These are phyloP conservation scores for Elysia crispata DNA, from an alignment of 2,888 invertebrate genomes.

Conservation along the genomic window DNA sequence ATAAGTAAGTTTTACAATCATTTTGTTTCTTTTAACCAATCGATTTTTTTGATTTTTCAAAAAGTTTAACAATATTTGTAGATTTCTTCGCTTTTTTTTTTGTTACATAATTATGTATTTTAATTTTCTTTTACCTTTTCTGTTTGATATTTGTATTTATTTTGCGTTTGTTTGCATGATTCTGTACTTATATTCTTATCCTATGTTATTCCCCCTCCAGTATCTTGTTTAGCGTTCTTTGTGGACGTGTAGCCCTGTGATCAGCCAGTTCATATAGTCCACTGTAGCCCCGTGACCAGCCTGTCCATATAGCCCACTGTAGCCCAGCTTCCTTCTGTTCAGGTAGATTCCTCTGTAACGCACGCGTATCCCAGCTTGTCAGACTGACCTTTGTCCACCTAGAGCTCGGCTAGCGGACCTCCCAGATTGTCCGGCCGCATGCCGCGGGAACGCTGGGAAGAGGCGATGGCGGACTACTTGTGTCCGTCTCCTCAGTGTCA, in stretches of 20 bases:
- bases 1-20: no score
- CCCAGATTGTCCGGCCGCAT: neutral
- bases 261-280: neutral
- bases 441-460: neutral
- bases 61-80: no score
- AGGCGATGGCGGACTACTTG: constrained; percentile 37
- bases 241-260: neutral
- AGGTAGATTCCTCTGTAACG: no score
- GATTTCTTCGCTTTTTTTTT: no score
- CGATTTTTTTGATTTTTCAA: no score
- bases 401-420: no score
- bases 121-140: neutral
- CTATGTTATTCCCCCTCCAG: neutral
- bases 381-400: no score
- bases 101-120: no score
- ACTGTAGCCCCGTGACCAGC: neutral
- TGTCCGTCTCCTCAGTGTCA: constrained; percentile 28
- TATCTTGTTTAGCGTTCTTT: no score
- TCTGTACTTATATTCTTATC: neutral
- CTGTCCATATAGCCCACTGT: neutral
- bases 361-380: no score
- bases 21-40: no score
- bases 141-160: neutral
- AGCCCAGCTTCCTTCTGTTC: neutral
- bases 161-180: neutral